Evolutionary conservation across 2,797 vertebrate genomes (phyloP).

Genomic region (Sebastes trivittatus): DNA sequence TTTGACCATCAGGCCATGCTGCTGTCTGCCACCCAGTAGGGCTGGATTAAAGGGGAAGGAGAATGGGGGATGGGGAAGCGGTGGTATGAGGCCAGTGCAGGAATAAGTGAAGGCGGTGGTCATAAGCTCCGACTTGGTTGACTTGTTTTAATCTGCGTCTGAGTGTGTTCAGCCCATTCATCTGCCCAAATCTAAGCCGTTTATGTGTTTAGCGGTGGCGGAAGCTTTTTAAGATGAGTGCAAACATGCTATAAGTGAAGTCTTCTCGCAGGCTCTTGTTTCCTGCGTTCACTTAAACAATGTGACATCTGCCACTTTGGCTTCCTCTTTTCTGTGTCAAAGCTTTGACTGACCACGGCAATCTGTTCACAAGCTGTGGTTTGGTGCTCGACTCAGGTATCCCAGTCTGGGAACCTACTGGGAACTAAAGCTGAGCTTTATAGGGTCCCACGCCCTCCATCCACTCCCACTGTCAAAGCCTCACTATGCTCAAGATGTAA

Average conservation of each 20-base stretch:
- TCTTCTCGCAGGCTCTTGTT: slow-evolving; percentile 1
- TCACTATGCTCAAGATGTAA: not conserved
- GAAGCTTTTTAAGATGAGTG: slow-evolving; percentile 53
- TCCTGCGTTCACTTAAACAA: slow-evolving; percentile 47
- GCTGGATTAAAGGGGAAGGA: slow-evolving; percentile 66
- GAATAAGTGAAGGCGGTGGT: slow-evolving; percentile 67
- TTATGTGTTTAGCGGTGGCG: slow-evolving; percentile 50
- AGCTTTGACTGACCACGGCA: slow-evolving; percentile 22
- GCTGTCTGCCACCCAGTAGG: slow-evolving; percentile 63
- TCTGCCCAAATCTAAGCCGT: slow-evolving; percentile 56
- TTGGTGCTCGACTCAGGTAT: slow-evolving; percentile 14
- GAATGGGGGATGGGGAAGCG: slow-evolving; percentile 62
- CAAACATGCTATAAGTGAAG: slow-evolving; percentile 46
- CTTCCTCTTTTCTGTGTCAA: slow-evolving; percentile 28
- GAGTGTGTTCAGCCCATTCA: slow-evolving; percentile 36
- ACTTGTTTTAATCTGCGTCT: slow-evolving; percentile 70
- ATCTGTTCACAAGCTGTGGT: slow-evolving; percentile 37
- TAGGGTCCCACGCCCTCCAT: not conserved
- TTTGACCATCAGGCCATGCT: slow-evolving; percentile 63
- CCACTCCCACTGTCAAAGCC: not conserved
- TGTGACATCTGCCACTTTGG: slow-evolving; percentile 47
- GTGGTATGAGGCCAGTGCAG: slow-evolving; percentile 60
- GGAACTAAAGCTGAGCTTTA: slow-evolving; percentile 6
- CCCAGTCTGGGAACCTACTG: not conserved
- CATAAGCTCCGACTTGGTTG: slow-evolving; percentile 48